Base-by-base conservation (phyloP, 1,140 invertebrate species). In the Caenorhabditis remanei region DNA sequence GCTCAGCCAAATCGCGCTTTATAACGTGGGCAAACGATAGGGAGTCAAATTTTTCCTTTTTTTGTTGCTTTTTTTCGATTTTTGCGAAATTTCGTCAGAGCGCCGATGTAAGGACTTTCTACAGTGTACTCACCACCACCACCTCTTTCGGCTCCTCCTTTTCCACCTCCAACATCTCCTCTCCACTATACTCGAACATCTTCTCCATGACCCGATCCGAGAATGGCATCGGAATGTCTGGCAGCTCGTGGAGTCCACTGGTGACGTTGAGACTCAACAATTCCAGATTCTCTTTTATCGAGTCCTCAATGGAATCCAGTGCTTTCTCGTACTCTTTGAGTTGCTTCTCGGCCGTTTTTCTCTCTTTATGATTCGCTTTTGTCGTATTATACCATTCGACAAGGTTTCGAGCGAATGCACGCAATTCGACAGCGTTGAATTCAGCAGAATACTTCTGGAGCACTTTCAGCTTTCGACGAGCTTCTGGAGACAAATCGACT, bases 311-410 rank as follows among this genome's bases (percentile, higher is more conserved):
- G 1, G 7, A 16, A 19, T 71, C 65, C 11, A 71, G 40, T 7
- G 41, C 16, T 14, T 11, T 13, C 46, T 71, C 65, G 19, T 32
- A 71, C 4, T 71, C 65, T 46, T 71, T 71, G 41, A 71, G n/a
- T 14, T 71, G 65, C 65, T 71, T 71, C 41, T 71, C 65, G 1
- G 65, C 65, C 4, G 65, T 71, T 16, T 71, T 71, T n/a, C 65
- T 71, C 41, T 71, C 65, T 16, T 71, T 71, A 46, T 71, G 65
- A 71, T 71, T 71, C 13, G 65, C 65, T 46, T 46, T 46, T 6
- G 41, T 43, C 11, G 21, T 19, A 4, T 43, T 71, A 19, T 71
- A 71, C 65, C 16, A 19, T 19, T 71, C 40, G 16, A 71, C 7
- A 4, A 71, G 40, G 4, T 46, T 41, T 6, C 65, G 40, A 2